These are phyloP conservation scores for Pantherophis alleghaniensis DNA, from an alignment of 2,797 vertebrate genomes.

Conservation along the genomic window DNA sequence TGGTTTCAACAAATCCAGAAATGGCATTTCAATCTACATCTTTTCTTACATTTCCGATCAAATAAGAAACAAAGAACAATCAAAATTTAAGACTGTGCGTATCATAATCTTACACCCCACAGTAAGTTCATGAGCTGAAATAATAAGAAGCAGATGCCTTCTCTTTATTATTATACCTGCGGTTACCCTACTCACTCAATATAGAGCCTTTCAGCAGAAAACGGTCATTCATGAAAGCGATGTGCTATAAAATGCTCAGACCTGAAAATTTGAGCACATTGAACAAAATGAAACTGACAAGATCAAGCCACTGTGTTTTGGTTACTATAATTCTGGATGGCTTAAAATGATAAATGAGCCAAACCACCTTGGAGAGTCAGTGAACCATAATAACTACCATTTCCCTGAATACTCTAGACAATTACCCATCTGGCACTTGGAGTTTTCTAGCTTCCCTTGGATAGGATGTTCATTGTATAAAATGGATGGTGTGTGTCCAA, in stretches of 20 bases:
- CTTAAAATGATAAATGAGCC: slow-evolving; percentile 55
- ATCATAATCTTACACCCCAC: background rate
- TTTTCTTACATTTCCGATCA: background rate
- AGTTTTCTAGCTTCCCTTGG: slow-evolving; percentile 44
- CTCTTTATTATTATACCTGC: background rate
- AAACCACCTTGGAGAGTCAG: slow-evolving; percentile 62
- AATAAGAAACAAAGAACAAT: background rate
- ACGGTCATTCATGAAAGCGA: slow-evolving; percentile 30
- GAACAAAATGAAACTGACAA: slow-evolving; percentile 63
- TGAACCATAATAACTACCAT: slow-evolving; percentile 54
- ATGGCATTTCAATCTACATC: background rate
- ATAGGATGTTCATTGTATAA: slow-evolving; percentile 48
- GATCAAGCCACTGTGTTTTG: slow-evolving; percentile 59
- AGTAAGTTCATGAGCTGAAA: background rate
- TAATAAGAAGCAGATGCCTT: background rate
- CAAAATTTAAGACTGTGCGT: background rate
- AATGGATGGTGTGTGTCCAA: slow-evolving; percentile 43
- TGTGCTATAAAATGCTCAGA: slow-evolving; percentile 38
- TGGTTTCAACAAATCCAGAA: background rate
- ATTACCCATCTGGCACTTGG: slow-evolving; percentile 55
- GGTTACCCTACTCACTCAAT: background rate
- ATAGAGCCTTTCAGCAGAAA: slow-evolving; percentile 35
- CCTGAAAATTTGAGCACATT: slow-evolving; percentile 37
- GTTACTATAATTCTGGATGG: slow-evolving; percentile 54
- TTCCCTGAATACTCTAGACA: slow-evolving; percentile 57